Conservation (phyloP, 2,113 vertebrate genomes). For the Crotophaga sulcirostris region DNA sequence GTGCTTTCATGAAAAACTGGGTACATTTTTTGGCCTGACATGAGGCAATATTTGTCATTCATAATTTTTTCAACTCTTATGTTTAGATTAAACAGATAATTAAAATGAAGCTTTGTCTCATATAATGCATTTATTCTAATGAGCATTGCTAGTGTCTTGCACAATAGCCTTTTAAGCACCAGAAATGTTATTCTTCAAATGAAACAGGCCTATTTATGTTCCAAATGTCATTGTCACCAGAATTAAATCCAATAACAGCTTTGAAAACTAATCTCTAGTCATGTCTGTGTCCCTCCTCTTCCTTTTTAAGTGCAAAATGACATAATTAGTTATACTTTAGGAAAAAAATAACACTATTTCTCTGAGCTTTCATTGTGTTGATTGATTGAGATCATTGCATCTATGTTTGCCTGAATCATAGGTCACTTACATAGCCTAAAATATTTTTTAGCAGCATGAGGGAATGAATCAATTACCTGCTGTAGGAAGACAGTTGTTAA, state of each 20-base stretch:
- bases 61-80: not conserved
- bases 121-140: not conserved
- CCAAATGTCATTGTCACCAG: not conserved
- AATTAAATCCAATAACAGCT: not conserved
- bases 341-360: not conserved
- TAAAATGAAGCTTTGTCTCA: not conserved
- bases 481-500: not conserved
- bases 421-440: not conserved
- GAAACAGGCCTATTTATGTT: not conserved
- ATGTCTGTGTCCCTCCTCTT: not conserved
- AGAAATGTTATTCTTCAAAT: conserved; percentile 10
- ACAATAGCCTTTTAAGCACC: not conserved
- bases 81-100: not conserved
- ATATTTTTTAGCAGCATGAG: not conserved
- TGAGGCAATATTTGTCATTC: not conserved
- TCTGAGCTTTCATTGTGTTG: not conserved
- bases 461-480: not conserved
- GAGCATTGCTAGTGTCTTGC: not conserved
- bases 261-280: not conserved
- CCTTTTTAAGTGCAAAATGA: not conserved
- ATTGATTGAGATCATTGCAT: not conserved
- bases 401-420: not conserved
- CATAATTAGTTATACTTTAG: not conserved
- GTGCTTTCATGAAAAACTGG: not conserved
- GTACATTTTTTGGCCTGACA: not conserved